A percentile compares a stretch with the other conserved stretches of the same genome.
These are phyloP conservation scores for Triplophysa rosa DNA, from an alignment of 2,113 vertebrate genomes.

Conservation along the genomic window DNA sequence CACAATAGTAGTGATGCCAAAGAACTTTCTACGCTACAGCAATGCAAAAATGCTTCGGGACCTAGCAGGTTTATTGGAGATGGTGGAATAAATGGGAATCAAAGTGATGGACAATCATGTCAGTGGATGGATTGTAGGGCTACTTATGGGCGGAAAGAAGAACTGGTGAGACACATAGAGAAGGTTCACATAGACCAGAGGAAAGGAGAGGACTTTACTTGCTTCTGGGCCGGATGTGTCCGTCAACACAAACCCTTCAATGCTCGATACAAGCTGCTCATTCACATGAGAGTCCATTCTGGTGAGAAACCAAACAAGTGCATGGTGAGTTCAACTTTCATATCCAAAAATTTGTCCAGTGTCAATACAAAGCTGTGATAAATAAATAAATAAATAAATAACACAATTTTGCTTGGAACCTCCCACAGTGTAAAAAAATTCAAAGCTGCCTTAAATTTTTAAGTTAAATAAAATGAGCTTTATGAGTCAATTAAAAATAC, in stretches of 20 bases:
- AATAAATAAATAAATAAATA: no score
- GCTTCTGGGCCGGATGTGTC: conserved; percentile 93
- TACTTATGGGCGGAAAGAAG: conserved; percentile 85
- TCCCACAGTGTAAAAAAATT: no score
- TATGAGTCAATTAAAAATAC: no score
- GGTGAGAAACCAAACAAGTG: conserved; percentile 98
- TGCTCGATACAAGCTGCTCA: conserved; percentile 96
- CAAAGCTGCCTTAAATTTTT: no score
- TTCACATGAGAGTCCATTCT: conserved; percentile 97
- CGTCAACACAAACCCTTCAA: conserved; percentile 95
- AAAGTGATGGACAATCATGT: conserved; percentile 74
- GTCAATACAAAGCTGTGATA: neutral
- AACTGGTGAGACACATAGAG: conserved; percentile 95
- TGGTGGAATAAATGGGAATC: neutral
- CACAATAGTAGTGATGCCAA: neutral
- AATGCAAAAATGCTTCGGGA: neutral
- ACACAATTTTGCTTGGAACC: no score
- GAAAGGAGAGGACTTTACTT: conserved; percentile 95
- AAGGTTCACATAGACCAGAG: conserved; percentile 94
- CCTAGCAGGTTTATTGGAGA: neutral
- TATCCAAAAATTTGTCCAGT: neutral
- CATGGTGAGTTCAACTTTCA: conserved; percentile 83
- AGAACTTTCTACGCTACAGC: neutral
- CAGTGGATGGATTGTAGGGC: conserved; percentile 94
- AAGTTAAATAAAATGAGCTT: no score